Conservation (phyloP, 2,888 invertebrate genomes). For the Bruchidius siliquastri region DNA sequence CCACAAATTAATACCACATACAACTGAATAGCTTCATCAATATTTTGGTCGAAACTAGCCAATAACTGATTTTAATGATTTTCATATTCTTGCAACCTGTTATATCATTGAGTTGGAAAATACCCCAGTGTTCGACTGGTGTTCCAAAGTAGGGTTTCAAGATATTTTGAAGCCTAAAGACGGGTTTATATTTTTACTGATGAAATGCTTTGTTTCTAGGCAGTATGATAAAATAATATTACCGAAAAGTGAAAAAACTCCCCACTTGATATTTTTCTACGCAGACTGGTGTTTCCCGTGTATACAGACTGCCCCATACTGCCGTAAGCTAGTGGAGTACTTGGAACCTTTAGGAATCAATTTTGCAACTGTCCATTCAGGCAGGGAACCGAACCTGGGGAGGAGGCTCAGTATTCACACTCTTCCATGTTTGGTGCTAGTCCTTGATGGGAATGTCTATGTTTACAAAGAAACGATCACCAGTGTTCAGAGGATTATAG, state of each 20-base stretch:
- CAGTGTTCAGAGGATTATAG: slow-evolving; percentile 75
- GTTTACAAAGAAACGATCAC: slow-evolving; percentile 79
- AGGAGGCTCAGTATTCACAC: slow-evolving; percentile 74
- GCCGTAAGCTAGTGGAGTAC: slow-evolving; percentile 80
- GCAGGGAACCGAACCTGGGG: slow-evolving; percentile 72
- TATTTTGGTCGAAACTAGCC: too few relatives aligned
- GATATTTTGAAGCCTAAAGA: too few relatives aligned
- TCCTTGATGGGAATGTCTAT: slow-evolving; percentile 78
- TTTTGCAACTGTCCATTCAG: slow-evolving; percentile 79
- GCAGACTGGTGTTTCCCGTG: slow-evolving; percentile 95
- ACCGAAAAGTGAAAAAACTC: slow-evolving; percentile 77
- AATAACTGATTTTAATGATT: too few relatives aligned
- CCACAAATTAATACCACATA: too few relatives aligned
- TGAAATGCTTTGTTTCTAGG: slow-evolving; percentile 48
- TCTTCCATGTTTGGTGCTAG: slow-evolving; percentile 75
- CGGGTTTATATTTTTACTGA: too few relatives aligned
- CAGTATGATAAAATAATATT: slow-evolving; percentile 82
- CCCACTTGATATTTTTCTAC: slow-evolving; percentile 85
- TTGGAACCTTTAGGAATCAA: slow-evolving; percentile 80
- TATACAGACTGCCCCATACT: slow-evolving; percentile 79
- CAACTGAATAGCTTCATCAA: too few relatives aligned
- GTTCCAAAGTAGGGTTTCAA: too few relatives aligned
- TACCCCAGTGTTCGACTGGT: too few relatives aligned
- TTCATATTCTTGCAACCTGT: too few relatives aligned
- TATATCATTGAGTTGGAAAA: too few relatives aligned